Percentiles rank a stretch among this genome's conserved stretches.
These are phyloP conservation scores for Habrosyne pyritoides DNA, from an alignment of 2,888 invertebrate genomes.

Conservation along the genomic window DNA sequence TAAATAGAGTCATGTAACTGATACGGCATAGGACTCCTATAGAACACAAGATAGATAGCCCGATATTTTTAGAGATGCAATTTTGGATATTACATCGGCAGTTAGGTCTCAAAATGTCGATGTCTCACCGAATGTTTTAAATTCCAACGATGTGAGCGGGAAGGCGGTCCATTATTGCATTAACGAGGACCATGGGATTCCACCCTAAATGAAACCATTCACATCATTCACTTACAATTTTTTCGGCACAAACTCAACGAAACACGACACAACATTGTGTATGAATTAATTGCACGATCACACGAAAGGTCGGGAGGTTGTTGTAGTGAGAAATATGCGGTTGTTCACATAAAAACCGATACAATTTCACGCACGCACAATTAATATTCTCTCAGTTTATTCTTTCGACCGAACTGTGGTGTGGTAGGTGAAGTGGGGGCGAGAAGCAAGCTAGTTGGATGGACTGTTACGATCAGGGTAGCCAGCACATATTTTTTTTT, in stretches of 20 bases:
- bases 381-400: slow-evolving; percentile 69
- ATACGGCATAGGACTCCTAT: slow-evolving; percentile 31
- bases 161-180: slow-evolving; percentile 74
- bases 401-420: slow-evolving; percentile 41
- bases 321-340: slow-evolving; percentile 66
- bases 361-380: slow-evolving; percentile 70
- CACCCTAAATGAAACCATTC: slow-evolving; percentile 51
- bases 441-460: slow-evolving; percentile 43
- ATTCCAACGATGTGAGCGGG: slow-evolving; percentile 79
- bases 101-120: slow-evolving; percentile 59
- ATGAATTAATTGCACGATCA: slow-evolving; percentile 47
- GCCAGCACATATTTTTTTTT: not conserved
- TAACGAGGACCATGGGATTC: slow-evolving; percentile 69
- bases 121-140: slow-evolving; percentile 82
- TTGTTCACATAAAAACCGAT: slow-evolving; percentile 73
- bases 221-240: slow-evolving; percentile 59
- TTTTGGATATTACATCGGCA: slow-evolving; percentile 26
- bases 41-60: slow-evolving; percentile 28
- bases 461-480: slow-evolving; percentile 31
- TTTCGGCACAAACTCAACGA: slow-evolving; percentile 58
- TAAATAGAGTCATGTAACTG: slow-evolving; percentile 48
- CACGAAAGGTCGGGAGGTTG: slow-evolving; percentile 50
- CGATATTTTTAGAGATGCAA: slow-evolving; percentile 43
- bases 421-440: slow-evolving; percentile 44
- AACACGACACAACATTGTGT: slow-evolving; percentile 56